phyloP scores from a whole-genome alignment of 2,797 vertebrate genomes.

The Nyctibius grandis region DNA sequence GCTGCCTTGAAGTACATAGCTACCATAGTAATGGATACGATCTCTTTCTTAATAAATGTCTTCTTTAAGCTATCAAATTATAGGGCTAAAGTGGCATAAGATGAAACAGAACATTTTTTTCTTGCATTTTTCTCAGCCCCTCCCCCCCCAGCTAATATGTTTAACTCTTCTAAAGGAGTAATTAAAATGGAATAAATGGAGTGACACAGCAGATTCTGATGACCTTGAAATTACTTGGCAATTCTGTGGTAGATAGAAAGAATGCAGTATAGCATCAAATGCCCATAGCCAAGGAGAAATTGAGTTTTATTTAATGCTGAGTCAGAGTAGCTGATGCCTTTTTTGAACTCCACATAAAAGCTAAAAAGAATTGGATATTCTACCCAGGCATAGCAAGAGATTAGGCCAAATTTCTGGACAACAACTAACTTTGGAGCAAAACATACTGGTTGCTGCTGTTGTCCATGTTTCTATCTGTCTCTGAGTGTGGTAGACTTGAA shows the following conservation, averaged over 20 bases:
- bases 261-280: neutral
- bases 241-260: neutral
- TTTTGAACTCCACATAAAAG: neutral
- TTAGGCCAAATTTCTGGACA: neutral
- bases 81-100: neutral
- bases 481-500: neutral
- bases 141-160: neutral
- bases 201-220: neutral
- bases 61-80: neutral
- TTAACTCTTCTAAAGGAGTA: neutral
- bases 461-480: neutral
- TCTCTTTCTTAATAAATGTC: neutral
- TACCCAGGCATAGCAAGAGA: neutral
- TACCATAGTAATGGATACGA: neutral
- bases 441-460: neutral
- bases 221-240: neutral
- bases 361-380: neutral
- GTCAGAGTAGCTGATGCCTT: neutral
- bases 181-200: neutral
- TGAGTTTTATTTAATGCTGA: neutral
- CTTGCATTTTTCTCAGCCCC: neutral
- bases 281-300: neutral
- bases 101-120: neutral
- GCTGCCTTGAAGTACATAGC: neutral
- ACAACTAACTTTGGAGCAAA: neutral